A percentile compares a stretch with the other conserved stretches of the same genome.
These are phyloP conservation scores for Saxicola maurus DNA, from an alignment of 2,797 vertebrate species.

Conservation along the genomic window DNA sequence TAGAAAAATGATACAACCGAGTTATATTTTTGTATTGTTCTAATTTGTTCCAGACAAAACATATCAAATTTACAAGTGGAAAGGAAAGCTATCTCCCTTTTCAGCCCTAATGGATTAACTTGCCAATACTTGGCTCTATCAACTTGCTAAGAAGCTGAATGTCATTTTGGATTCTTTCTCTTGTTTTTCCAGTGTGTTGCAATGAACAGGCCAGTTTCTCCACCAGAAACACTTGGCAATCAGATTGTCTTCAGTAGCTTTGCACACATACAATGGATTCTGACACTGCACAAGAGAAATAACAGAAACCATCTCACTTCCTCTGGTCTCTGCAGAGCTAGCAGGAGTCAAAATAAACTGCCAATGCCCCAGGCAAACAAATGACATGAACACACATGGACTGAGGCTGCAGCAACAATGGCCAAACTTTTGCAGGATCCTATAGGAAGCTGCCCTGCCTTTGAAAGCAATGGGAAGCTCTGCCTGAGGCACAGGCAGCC, in stretches of 20 bases:
- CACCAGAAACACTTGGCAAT: slow-evolving; percentile 1
- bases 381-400: not conserved
- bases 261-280: not conserved
- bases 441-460: not conserved
- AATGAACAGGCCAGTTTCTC: not conserved
- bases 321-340: not conserved
- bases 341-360: not conserved
- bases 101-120: not conserved
- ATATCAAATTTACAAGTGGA: slow-evolving; percentile 19
- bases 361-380: not conserved
- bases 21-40: not conserved
- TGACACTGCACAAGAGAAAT: not conserved
- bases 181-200: slow-evolving; percentile 16
- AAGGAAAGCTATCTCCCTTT: not conserved
- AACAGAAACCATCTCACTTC: not conserved
- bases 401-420: not conserved
- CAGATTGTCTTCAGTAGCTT: not conserved
- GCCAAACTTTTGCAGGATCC: not conserved
- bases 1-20: not conserved
- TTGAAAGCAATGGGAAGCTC: not conserved
- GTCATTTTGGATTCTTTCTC: not conserved
- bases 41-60: slow-evolving; percentile 38
- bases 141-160: not conserved
- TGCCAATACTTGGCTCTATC: slow-evolving; percentile 28
- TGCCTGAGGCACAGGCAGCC: not conserved